Conservation (phyloP, 2,888 invertebrate genomes). For the Norana najaformis region DNA sequence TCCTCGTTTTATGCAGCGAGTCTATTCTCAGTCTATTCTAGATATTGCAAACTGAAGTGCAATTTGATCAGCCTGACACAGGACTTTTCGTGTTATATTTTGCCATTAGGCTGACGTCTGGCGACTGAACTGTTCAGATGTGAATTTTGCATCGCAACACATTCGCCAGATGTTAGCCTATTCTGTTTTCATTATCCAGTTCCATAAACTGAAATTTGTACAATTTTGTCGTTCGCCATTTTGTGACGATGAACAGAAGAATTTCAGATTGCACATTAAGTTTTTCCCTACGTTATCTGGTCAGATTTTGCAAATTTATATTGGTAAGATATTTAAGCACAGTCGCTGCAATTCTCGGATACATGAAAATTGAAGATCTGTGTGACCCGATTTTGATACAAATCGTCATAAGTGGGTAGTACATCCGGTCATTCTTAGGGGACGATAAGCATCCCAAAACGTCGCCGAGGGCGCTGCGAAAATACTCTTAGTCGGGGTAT, state of each 20-base stretch:
- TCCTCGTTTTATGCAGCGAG: too few species aligned
- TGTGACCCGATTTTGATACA: background rate
- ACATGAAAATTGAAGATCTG: background rate
- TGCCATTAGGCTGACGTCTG: too few species aligned
- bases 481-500: background rate
- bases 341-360: background rate
- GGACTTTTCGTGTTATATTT: too few species aligned
- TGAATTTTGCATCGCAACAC: too few species aligned
- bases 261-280: background rate
- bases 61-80: too few species aligned
- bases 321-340: background rate
- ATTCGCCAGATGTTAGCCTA: background rate
- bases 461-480: too few species aligned
- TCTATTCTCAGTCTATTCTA: too few species aligned
- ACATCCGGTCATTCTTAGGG: background rate
- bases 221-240: background rate
- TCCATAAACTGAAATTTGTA: background rate
- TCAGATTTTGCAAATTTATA: background rate
- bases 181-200: background rate
- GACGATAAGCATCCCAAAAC: too few species aligned
- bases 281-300: background rate
- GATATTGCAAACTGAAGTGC: too few species aligned
- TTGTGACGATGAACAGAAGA: background rate
- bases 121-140: too few species aligned
- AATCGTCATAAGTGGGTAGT: background rate